Evolutionary conservation across 37 sponge, comb jelly and placozoan species (phyloP).

Genomic region (Bolinopsis microptera): DNA sequence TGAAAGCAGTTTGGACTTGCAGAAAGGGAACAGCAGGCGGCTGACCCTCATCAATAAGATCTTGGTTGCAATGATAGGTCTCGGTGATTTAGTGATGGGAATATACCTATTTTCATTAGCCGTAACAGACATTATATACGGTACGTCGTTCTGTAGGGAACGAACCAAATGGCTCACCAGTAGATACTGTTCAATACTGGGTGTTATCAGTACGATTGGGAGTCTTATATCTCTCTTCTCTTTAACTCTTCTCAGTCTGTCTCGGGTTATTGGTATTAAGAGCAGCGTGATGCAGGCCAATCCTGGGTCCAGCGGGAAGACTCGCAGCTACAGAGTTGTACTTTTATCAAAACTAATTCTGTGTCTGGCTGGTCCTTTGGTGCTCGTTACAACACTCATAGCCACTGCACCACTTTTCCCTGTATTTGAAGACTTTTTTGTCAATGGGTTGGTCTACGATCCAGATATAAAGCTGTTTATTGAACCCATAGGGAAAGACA

Average conservation of each 20-base stretch:
- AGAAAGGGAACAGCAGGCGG: neutral
- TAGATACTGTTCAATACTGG: neutral
- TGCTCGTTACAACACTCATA: neutral
- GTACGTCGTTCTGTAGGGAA: neutral
- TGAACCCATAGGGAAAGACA: neutral
- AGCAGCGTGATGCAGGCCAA: neutral
- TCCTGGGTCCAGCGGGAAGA: neutral
- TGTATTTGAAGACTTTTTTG: neutral
- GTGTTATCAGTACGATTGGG: neutral
- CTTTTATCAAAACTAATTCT: too few relatives aligned
- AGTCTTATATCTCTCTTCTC: neutral
- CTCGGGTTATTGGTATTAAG: neutral
- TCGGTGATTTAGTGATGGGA: neutral
- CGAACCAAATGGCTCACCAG: neutral
- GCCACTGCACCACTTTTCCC: neutral
- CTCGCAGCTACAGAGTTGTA: neutral
- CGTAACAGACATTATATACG: neutral
- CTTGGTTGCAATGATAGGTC: neutral
- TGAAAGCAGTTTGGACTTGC: neutral
- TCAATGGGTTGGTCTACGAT: neutral
- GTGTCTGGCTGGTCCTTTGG: neutral
- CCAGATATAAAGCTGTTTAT: neutral
- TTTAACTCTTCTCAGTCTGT: neutral
- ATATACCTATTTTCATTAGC: neutral
- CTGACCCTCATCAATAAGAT: neutral